phyloP scores from a whole-genome alignment of 1,140 invertebrate genomes.

The Leptinotarsa texana region DNA sequence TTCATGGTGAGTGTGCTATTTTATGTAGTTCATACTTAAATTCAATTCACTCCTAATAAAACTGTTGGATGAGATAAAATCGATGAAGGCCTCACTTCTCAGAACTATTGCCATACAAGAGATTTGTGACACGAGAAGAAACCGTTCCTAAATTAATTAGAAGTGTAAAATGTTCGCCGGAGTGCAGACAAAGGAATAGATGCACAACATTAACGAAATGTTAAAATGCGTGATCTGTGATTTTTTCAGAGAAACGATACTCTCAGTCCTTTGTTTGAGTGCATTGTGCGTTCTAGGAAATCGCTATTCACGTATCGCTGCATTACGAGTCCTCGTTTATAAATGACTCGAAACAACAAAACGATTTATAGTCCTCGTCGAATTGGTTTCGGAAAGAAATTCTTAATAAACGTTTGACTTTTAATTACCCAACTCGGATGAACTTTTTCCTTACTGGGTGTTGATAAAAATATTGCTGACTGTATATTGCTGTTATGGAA shows the following conservation, averaged over 20 bases:
- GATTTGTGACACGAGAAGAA: not conserved
- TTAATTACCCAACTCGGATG: conserved; percentile 10
- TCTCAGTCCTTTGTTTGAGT: not conserved
- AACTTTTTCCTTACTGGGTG: conserved; percentile 7
- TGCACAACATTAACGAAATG: conserved; percentile 25
- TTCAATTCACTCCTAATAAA: too few relatives aligned
- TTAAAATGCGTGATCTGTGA: conserved; percentile 16
- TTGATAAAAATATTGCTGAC: not conserved
- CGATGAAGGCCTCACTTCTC: too few relatives aligned
- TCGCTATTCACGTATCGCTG: not conserved
- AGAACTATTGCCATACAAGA: too few relatives aligned
- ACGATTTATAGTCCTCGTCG: conserved; percentile 27
- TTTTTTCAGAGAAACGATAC: conserved; percentile 22
- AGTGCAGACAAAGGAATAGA: conserved; percentile 20
- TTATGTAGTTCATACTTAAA: too few relatives aligned
- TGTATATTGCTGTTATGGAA: too few relatives aligned
- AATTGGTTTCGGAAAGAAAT: conserved; percentile 28
- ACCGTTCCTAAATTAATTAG: conserved; percentile 15
- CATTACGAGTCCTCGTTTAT: conserved; percentile 1
- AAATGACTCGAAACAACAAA: conserved; percentile 22
- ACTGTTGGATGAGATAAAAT: too few relatives aligned
- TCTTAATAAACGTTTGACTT: conserved; percentile 13
- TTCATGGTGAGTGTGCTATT: too few relatives aligned
- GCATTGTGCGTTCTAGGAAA: conserved; percentile 7
- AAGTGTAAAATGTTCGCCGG: conserved; percentile 8